Evolutionary conservation across 2,888 invertebrate genomes (phyloP).

Genomic region (Brachyptera putata): DNA sequence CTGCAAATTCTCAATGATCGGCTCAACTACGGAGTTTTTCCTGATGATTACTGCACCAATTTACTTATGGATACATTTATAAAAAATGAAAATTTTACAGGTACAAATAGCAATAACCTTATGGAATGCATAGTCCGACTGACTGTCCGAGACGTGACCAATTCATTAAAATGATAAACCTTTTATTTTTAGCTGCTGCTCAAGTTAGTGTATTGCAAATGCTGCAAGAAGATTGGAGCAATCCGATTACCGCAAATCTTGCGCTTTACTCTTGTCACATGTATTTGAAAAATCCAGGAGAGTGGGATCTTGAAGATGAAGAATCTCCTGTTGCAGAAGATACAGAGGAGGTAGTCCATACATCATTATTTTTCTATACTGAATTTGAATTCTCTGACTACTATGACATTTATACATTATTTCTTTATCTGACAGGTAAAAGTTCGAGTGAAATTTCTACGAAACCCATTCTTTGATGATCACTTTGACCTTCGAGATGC

Average conservation of each 20-base stretch:
- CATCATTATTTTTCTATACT: too few species aligned
- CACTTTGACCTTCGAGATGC: conserved; percentile 81
- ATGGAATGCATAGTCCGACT: too few species aligned
- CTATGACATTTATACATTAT: too few species aligned
- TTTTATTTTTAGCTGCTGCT: conserved; percentile 59
- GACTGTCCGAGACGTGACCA: too few species aligned
- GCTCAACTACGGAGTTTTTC: conserved; percentile 83
- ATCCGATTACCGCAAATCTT: conserved; percentile 64
- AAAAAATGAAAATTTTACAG: conserved; percentile 57
- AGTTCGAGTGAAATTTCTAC: conserved; percentile 71
- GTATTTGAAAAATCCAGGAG: conserved; percentile 54
- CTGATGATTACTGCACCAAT: conserved; percentile 76
- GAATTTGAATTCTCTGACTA: too few species aligned
- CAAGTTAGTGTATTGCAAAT: conserved; percentile 73
- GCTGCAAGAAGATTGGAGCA: conserved; percentile 81
- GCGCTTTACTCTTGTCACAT: conserved; percentile 71
- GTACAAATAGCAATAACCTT: conserved; percentile 37
- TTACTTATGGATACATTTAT: conserved; percentile 76
- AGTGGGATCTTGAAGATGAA: conserved; percentile 46
- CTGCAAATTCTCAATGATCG: conserved; percentile 73
- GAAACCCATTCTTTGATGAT: conserved; percentile 81
- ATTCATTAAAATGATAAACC: too few species aligned
- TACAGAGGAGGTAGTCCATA: conserved; percentile 44
- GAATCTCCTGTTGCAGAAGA: conserved; percentile 44
- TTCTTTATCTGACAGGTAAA: conserved; percentile 49